Evolutionary conservation across 2,888 invertebrate species (phyloP).

Genomic region (Drosophila macrospina): DNA sequence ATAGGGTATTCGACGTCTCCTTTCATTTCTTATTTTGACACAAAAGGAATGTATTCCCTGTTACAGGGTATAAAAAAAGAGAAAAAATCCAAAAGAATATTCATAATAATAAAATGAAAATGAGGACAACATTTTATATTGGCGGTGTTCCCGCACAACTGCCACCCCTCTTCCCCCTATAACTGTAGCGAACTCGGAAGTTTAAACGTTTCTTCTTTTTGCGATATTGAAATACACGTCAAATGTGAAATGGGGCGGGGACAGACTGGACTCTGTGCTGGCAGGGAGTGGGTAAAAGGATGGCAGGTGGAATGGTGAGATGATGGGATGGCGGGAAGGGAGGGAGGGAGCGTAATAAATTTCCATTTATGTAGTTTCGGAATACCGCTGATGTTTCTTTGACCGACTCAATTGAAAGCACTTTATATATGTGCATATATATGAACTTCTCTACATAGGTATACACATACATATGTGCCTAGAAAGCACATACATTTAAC

Average conservation of each 20-base stretch:
- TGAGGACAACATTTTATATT: constrained; percentile 9
- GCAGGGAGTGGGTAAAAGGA: neutral
- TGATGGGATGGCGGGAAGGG: neutral
- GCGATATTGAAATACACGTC: constrained; percentile 19
- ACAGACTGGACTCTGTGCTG: no score
- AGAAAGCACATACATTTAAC: constrained; percentile 2
- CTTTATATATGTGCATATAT: neutral
- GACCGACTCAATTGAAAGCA: constrained; percentile 7
- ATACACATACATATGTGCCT: constrained; percentile 4
- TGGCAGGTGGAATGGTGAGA: neutral
- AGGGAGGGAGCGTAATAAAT: neutral
- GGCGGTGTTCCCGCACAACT: neutral
- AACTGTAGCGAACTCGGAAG: constrained; percentile 4
- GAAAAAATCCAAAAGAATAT: constrained; percentile 1
- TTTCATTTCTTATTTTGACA: no score
- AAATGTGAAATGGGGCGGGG: constrained; percentile 4
- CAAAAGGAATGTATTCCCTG: no score
- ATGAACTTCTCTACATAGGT: neutral
- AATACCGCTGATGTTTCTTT: constrained; percentile 15
- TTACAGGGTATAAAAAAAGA: no score
- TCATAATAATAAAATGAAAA: constrained; percentile 9
- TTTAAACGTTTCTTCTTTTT: constrained; percentile 9
- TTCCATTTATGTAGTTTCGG: constrained; percentile 15
- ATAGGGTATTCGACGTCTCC: no score
- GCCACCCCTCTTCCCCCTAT: no score